Percentiles rank a stretch among this genome's conserved stretches.
These are phyloP conservation scores for Sternotherus odoratus DNA, from an alignment of 2,797 vertebrate genomes.

Conservation along the genomic window DNA sequence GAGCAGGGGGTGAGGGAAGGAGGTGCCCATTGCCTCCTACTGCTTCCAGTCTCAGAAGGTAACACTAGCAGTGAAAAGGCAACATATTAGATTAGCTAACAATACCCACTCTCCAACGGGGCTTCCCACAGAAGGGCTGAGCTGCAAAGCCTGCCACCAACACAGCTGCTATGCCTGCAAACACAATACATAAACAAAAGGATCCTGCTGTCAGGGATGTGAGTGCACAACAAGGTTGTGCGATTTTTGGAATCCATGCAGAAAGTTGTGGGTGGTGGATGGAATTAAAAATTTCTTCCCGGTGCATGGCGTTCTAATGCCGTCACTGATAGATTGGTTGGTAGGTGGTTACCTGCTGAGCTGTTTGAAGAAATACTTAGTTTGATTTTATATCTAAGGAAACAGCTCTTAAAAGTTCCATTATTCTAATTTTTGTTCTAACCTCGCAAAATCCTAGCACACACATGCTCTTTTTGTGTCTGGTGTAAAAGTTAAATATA, in stretches of 20 bases:
- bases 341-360: constrained; percentile 72
- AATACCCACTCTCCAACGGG: neutral
- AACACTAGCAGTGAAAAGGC: neutral
- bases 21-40: neutral
- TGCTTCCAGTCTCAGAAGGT: accelerated
- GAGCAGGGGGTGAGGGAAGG: neutral
- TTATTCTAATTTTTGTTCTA: constrained; percentile 43
- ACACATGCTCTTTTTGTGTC: neutral
- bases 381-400: constrained; percentile 59
- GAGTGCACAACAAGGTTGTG: constrained; percentile 58
- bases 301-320: neutral
- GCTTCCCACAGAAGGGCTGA: neutral
- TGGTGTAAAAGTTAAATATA: constrained; percentile 21
- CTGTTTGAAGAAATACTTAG: neutral
- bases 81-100: neutral
- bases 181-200: constrained; percentile 76
- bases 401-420: constrained; percentile 63
- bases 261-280: constrained; percentile 41
- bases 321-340: constrained; percentile 50
- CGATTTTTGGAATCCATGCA: constrained; percentile 72
- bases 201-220: neutral
- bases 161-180: constrained; percentile 65
- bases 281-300: constrained; percentile 53
- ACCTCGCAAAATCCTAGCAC: constrained; percentile 24
- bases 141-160: constrained; percentile 46